Base-by-base conservation (phyloP, 2,888 invertebrate genomes). In the Drosophila sordidula region DNA sequence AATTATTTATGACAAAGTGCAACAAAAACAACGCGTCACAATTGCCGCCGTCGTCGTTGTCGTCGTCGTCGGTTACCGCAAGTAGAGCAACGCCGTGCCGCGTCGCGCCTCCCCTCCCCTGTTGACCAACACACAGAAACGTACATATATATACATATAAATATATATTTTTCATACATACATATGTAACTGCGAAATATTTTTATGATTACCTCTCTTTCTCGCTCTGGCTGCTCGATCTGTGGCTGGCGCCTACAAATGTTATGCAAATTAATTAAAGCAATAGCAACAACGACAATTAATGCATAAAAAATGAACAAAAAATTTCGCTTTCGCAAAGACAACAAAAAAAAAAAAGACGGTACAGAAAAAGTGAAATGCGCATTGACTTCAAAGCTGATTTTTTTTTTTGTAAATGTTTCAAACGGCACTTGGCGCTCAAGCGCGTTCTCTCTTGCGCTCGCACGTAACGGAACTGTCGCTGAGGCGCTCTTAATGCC, bases 291-390 rank as follows among this genome's bases (percentile, higher is more conserved):
- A 64, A 55, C 18, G 18, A 18, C 64, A 66, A 54, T 57, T 42
- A 52, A 64, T 58, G 66, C 29, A 29, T 29, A 29, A 29, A 29
- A 80, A 81, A 70, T 70, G 72, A 78, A 68, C 69, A 61, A 67
- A 54, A 75, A 79, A 78, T 85, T 78, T 83, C 83, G 86, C 86
- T 83, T 83, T 83, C 76, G 79, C 65, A 71, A 71, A 84, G 61
- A 61, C 39, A 25, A 69, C 69, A 18, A 56, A 64, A 29, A 57
- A 64, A 32, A 69, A 68, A 52, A 45, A 63, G 66, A 71, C 51
- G 62, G 51, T 59, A 66, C 41, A 46, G 78, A 69, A 82, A 81
- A 83, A 88, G 88, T 87, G 88, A 82, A 83, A 83, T 88, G 82
- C 88, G 83, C 86, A 84, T 84, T 78, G 82, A 75, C 75, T 78